These are phyloP conservation scores for Eudemis profundana DNA, from an alignment of 2,888 invertebrate species.

Conservation along the genomic window DNA sequence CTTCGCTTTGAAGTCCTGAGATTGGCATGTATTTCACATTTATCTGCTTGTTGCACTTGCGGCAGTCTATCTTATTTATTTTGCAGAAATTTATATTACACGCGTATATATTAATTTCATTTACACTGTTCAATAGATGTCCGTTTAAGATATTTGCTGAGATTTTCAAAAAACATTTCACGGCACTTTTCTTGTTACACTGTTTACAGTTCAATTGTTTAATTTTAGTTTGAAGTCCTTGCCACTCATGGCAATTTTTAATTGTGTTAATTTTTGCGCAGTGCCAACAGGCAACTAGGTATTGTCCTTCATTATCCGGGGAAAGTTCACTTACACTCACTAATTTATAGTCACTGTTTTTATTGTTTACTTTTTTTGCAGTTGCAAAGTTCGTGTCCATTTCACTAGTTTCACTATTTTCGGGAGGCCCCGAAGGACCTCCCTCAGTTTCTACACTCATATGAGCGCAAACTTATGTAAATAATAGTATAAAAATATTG, in stretches of 20 bases:
- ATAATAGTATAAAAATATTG: no score
- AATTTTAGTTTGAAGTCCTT: slow-evolving; percentile 37
- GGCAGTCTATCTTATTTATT: slow-evolving; percentile 37
- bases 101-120: slow-evolving; percentile 36
- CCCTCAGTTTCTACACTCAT: background rate
- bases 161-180: slow-evolving; percentile 35
- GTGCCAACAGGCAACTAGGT: slow-evolving; percentile 27
- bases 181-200: slow-evolving; percentile 37
- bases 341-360: slow-evolving; percentile 31
- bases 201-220: slow-evolving; percentile 36
- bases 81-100: slow-evolving; percentile 32
- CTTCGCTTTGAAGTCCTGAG: no score
- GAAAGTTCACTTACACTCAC: background rate
- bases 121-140: slow-evolving; percentile 32
- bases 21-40: no score
- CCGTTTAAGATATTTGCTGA: slow-evolving; percentile 33
- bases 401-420: background rate
- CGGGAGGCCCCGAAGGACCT: background rate
- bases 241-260: slow-evolving; percentile 34
- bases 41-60: slow-evolving; percentile 26
- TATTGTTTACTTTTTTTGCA: background rate
- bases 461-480: background rate
- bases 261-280: slow-evolving; percentile 28
- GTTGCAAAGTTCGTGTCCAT: background rate
- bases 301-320: slow-evolving; percentile 19